A percentile compares a stretch with the other conserved stretches of the same genome.
These are phyloP conservation scores for Drosophila subquinaria DNA, from an alignment of 2,888 invertebrate species.

Conservation along the genomic window DNA sequence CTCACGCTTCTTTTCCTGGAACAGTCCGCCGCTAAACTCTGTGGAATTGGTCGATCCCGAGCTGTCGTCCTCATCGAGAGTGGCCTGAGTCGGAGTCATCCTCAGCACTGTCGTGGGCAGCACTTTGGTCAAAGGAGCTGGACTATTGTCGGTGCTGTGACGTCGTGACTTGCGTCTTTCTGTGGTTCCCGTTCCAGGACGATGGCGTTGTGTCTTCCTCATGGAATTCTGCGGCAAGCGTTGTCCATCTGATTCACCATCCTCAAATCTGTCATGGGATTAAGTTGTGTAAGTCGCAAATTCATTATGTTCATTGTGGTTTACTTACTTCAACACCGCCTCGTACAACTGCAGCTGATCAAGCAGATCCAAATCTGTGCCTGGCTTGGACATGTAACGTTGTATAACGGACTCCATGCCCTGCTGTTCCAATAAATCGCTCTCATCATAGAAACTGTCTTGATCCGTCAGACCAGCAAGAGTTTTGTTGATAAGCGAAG, in stretches of 20 bases:
- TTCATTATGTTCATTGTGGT: background rate
- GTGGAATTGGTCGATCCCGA: constrained; percentile 87
- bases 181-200: constrained; percentile 87
- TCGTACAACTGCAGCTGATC: constrained; percentile 98
- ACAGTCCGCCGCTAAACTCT: constrained; percentile 83
- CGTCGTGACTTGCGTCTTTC: constrained; percentile 93
- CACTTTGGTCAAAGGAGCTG: constrained; percentile 83
- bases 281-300: background rate
- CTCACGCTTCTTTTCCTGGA: constrained; percentile 83
- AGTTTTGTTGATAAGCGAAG: constrained; percentile 97
- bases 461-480: constrained; percentile 97
- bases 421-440: constrained; percentile 97
- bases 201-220: constrained; percentile 91
- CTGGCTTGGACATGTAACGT: constrained; percentile 95
- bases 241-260: constrained; percentile 86
- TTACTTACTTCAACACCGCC: constrained; percentile 93
- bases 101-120: constrained; percentile 79
- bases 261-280: constrained; percentile 84
- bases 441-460: constrained; percentile 98
- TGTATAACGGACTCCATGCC: constrained; percentile 95
- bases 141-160: constrained; percentile 90
- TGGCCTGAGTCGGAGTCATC: constrained; percentile 81
- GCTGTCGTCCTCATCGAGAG: constrained; percentile 84
- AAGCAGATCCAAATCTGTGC: constrained; percentile 96
- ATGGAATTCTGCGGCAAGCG: constrained; percentile 89